A percentile compares a stretch with the other conserved stretches of the same genome.
These are phyloP conservation scores for Menidia menidia DNA, from an alignment of 2,797 vertebrate species.

Conservation along the genomic window DNA sequence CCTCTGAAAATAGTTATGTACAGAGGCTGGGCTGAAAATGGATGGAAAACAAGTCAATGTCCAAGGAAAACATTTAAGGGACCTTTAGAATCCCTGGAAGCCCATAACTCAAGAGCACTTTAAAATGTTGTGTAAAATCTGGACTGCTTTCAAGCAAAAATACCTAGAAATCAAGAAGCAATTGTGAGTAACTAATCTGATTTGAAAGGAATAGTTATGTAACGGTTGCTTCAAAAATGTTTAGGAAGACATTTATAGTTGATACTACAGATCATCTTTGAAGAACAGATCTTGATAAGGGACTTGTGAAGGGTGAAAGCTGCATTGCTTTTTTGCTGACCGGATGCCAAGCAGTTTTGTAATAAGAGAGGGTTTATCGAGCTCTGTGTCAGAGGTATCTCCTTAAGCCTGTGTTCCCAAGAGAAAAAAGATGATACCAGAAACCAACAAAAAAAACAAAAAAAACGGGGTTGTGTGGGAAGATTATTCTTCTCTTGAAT, in stretches of 20 bases:
- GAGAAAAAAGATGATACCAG: not conserved
- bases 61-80: too few species aligned
- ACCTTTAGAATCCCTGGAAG: too few species aligned
- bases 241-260: not conserved
- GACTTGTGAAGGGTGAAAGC: not conserved
- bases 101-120: too few species aligned
- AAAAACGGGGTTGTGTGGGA: not conserved
- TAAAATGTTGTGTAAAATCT: too few species aligned
- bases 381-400: not conserved
- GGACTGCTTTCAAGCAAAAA: too few species aligned
- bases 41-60: too few species aligned
- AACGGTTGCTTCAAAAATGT: not conserved
- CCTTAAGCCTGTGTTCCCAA: not conserved
- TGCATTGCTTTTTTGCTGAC: not conserved
- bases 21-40: too few species aligned
- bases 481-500: not conserved
- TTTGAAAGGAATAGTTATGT: not conserved
- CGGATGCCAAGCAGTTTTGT: not conserved
- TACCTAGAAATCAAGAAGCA: too few species aligned
- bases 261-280: not conserved
- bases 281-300: not conserved
- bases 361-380: not conserved
- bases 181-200: not conserved
- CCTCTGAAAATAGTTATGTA: too few species aligned
- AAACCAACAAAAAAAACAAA: not conserved